Evolutionary conservation across 1,140 invertebrate genomes (phyloP), one percentile per base, ranked within the genome.

Genomic region (Lordiphosa collinella): DNA sequence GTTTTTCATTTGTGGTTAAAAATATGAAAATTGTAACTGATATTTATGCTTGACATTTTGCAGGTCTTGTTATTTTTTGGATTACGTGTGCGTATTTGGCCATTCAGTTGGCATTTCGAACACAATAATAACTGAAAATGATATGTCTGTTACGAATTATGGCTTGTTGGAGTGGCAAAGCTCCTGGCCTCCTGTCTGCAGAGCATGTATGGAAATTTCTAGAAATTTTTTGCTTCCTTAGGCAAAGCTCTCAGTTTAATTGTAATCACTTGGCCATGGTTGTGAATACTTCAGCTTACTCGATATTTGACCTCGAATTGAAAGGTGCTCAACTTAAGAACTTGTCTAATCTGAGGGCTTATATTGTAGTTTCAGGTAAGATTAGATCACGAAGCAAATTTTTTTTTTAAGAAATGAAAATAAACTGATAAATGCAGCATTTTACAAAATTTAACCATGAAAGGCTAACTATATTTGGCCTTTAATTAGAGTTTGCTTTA

Each of bases 11-110:
- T 80, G 72, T 63, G 76, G 78, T 55, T 84, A 65, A 57, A 66
- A 76, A 76, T 80, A 80, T 84, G 76, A 84, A 84, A 80, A 76
- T 82, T 72, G 71, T 71, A 82, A 80, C 78, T 84, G 76, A 80
- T 80, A 80, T 80, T 84, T 76, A 76, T 82, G 78, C 58, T 84
- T 80, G 78, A 82, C 71, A 84, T 76, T 82, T 57, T 63, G 60
- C 71, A 74, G 71, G 64, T 72, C 71, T 60, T 76, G 76, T 60
- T 67, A 76, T 80, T 82, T 71, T 29, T 40, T 37, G 38, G 64
- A 79, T 69, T 61, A 55, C 70, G 70, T 73, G 70, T 73, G 63
- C 62, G 54, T 56, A 43, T 59, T 54, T 40, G 40, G 29, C 12
- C 54, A 60, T 55, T 71, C 68, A 51, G 37, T 22, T 36, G 34